phyloP scores from a whole-genome alignment of 2,797 vertebrate species.

The Falco naumanni region DNA sequence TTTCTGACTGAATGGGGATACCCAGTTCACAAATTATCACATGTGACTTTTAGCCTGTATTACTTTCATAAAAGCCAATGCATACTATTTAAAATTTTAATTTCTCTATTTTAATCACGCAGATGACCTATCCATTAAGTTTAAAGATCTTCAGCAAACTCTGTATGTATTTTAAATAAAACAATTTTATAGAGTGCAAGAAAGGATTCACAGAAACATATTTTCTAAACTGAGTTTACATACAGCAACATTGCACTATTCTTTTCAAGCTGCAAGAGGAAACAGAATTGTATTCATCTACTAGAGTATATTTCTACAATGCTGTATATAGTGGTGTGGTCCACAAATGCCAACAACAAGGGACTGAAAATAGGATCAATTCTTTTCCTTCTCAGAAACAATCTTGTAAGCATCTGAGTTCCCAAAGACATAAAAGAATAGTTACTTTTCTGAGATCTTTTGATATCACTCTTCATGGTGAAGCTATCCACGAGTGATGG shows the following conservation, averaged over 20 bases:
- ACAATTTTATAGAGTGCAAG: background rate
- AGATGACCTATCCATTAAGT: background rate
- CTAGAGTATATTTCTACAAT: slow-evolving; percentile 60
- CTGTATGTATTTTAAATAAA: background rate
- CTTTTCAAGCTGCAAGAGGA: background rate
- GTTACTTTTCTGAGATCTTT: slow-evolving; percentile 79
- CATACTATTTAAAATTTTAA: background rate
- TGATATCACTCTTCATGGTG: slow-evolving; percentile 78
- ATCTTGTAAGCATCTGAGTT: slow-evolving; percentile 78
- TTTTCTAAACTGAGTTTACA: background rate
- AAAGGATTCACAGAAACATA: background rate
- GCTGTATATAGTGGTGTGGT: slow-evolving; percentile 48
- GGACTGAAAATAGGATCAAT: slow-evolving; percentile 79
- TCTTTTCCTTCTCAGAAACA: slow-evolving; percentile 79
- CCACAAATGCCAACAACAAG: slow-evolving; percentile 71
- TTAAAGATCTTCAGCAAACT: background rate
- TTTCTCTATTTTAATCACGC: background rate
- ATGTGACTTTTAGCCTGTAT: background rate
- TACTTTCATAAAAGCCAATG: background rate
- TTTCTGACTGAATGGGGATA: background rate
- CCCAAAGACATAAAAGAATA: slow-evolving; percentile 81
- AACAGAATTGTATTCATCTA: slow-evolving; percentile 31
- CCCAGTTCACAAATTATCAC: background rate
- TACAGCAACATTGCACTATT: background rate
- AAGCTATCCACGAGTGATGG: slow-evolving; percentile 78